Conservation (phyloP, 2,888 invertebrate genomes). For the Helleia helle region DNA sequence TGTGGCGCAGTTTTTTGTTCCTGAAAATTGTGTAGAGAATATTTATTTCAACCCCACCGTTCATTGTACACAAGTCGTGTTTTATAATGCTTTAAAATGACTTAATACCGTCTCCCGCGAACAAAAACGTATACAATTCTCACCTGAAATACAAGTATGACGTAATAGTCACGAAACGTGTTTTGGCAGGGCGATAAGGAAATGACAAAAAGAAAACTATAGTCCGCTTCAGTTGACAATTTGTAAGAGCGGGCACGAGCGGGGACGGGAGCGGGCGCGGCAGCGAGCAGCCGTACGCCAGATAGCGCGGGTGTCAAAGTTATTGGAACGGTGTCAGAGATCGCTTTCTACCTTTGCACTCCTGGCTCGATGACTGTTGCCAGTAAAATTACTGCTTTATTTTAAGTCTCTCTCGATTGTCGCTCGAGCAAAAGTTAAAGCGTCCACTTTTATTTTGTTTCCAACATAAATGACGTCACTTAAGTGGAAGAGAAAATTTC, state of each 20-base stretch:
- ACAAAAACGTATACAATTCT: conserved; percentile 39
- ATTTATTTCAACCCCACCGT: conserved; percentile 26
- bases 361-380: conserved; percentile 27
- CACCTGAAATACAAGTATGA: conserved; percentile 69
- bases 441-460: conserved; percentile 3
- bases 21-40: conserved; percentile 28
- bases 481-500: conserved; percentile 6
- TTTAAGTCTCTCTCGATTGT: conserved; percentile 19
- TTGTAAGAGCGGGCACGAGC: conserved; percentile 41
- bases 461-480: conserved; percentile 6
- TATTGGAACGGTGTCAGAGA: conserved; percentile 66
- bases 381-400: conserved; percentile 26
- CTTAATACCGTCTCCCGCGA: conserved; percentile 14
- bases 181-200: conserved; percentile 74
- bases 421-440: conserved; percentile 14
- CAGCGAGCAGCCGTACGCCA: conserved; percentile 14
- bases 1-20: conserved; percentile 28
- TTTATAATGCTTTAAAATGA: conserved; percentile 11
- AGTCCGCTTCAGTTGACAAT: conserved; percentile 61
- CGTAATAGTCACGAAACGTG: conserved; percentile 70
- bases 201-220: conserved; percentile 73
- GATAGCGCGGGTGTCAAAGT: conserved; percentile 46
- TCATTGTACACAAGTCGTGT: conserved; percentile 18
- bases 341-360: conserved; percentile 49
- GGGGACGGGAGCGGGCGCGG: conserved; percentile 27